Percentiles rank a stretch among this genome's conserved stretches.
Conservation (phyloP, 2,113 vertebrate species). For the Apodemus speciosus region DNA sequence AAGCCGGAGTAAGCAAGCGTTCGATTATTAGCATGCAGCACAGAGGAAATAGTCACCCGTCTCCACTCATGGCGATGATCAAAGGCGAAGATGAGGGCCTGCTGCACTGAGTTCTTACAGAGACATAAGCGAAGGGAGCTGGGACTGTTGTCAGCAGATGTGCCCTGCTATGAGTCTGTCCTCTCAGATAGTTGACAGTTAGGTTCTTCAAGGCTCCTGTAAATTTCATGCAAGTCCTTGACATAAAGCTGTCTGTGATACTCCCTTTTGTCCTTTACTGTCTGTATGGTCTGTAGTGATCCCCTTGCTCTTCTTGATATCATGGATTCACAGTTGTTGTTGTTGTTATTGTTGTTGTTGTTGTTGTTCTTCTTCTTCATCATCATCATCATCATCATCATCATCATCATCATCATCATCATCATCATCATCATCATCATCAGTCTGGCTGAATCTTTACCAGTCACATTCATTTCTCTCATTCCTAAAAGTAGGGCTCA, state of each 20-base stretch:
- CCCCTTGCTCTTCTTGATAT: not conserved
- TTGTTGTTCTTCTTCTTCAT: not conserved
- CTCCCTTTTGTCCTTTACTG: not conserved
- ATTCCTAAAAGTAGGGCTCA: not conserved
- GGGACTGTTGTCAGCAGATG: fast-evolving
- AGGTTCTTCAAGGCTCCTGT: not conserved
- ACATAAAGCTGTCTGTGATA: not conserved
- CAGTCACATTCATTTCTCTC: not conserved
- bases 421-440: not conserved
- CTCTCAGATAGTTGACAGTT: not conserved
- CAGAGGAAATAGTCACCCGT: too few species aligned
- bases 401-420: too few species aligned
- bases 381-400: too few species aligned
- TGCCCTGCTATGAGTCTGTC: too few species aligned
- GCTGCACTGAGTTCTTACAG: not conserved
- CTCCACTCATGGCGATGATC: not conserved
- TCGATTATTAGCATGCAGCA: not conserved
- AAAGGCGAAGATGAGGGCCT: not conserved
- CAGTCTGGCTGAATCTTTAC: not conserved
- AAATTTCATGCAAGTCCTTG: not conserved
- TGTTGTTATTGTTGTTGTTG: too few species aligned
- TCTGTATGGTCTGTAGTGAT: not conserved
- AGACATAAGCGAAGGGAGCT: not conserved
- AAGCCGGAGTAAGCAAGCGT: not conserved
- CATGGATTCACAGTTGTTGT: not conserved